A percentile compares a stretch with the other conserved stretches of the same genome.
These are phyloP conservation scores for Neotoxoptera formosana DNA, from an alignment of 1,140 invertebrate species.

Conservation along the genomic window DNA sequence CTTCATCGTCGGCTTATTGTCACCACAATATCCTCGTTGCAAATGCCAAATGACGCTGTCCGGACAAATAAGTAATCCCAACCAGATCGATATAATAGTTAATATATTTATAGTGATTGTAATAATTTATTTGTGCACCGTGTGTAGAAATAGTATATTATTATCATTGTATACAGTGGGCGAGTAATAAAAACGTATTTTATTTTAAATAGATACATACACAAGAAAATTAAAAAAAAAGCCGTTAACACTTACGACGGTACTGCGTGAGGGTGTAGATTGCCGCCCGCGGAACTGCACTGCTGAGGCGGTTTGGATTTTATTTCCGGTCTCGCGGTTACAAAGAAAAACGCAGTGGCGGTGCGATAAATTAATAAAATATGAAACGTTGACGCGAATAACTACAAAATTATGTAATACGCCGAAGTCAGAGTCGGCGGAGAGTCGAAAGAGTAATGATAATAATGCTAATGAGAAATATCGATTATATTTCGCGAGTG, in stretches of 20 bases:
- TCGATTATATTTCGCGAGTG: too few relatives aligned
- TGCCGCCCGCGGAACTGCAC: background rate
- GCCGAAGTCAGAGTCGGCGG: too few relatives aligned
- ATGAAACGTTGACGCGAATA: background rate
- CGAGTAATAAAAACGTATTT: background rate
- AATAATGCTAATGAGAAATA: too few relatives aligned
- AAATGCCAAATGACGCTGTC: background rate
- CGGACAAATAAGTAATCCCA: background rate
- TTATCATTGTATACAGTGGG: background rate
- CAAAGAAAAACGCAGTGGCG: background rate
- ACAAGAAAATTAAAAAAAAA: background rate
- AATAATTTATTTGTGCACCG: too few relatives aligned
- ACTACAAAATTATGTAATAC: too few relatives aligned
- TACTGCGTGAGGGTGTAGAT: background rate
- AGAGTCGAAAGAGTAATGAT: too few relatives aligned
- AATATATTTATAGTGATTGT: background rate
- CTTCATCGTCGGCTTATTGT: background rate
- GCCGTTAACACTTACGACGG: background rate
- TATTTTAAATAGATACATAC: background rate
- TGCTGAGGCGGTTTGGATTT: background rate
- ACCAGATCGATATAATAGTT: background rate
- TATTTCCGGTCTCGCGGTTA: background rate
- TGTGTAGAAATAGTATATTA: background rate
- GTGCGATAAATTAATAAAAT: background rate
- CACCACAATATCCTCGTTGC: background rate